These are phyloP conservation scores for Eremobia ochroleuca DNA, from an alignment of 2,888 invertebrate species.

Conservation along the genomic window DNA sequence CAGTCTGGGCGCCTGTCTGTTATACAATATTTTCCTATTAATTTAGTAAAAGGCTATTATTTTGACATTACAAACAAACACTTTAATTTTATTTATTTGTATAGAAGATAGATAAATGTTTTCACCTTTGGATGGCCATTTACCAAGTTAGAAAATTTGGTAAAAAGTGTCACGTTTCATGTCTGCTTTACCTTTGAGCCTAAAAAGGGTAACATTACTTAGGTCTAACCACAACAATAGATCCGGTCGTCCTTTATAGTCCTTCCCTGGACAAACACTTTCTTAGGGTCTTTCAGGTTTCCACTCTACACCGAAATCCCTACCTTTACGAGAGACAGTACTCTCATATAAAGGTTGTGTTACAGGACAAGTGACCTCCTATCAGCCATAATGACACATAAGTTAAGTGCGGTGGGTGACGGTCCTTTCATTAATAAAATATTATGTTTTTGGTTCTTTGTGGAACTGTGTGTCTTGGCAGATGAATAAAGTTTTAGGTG, in stretches of 20 bases:
- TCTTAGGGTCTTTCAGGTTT: not conserved
- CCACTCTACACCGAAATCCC: not conserved
- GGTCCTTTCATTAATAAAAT: constrained; percentile 10
- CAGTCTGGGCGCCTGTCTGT: no score
- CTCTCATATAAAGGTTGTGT: constrained; percentile 13
- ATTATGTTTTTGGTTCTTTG: not conserved
- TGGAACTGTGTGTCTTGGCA: not conserved
- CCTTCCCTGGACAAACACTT: constrained; percentile 25
- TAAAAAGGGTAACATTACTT: constrained; percentile 18
- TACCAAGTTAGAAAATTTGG: no score
- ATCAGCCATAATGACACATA: constrained; percentile 14
- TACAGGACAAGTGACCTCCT: not conserved
- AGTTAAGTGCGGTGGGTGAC: constrained; percentile 1
- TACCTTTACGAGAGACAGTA: constrained; percentile 9
- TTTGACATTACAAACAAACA: no score
- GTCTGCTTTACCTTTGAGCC: not conserved
- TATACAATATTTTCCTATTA: no score
- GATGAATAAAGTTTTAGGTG: not conserved
- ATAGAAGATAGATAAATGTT: no score
- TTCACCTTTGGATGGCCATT: no score
- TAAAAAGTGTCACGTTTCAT: not conserved
- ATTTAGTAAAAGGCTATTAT: no score
- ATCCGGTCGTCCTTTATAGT: not conserved
- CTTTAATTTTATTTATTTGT: no score
- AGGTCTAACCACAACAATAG: constrained; percentile 27